phyloP scores from a whole-genome alignment of 2,888 invertebrate genomes.

The Dysmachus trigonus region DNA sequence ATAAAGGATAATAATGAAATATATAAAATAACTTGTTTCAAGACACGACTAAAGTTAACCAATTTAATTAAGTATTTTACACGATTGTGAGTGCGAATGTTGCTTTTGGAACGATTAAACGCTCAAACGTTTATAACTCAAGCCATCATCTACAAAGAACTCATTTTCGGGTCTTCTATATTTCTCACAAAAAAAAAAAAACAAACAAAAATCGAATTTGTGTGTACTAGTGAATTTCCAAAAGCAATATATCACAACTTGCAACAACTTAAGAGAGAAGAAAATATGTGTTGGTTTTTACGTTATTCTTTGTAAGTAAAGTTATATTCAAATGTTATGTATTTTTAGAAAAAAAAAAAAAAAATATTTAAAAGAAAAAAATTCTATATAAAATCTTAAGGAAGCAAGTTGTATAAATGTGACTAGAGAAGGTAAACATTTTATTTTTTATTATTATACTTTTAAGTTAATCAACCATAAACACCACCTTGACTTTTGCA shows the following conservation, averaged over 20 bases:
- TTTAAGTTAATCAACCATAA: background rate
- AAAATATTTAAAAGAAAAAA: background rate
- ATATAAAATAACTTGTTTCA: slow-evolving; percentile 49
- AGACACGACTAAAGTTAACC: slow-evolving; percentile 52
- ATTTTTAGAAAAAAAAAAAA: slow-evolving; percentile 36
- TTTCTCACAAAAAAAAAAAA: background rate
- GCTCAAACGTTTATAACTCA: background rate
- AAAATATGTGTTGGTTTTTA: slow-evolving; percentile 44
- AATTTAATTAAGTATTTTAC: slow-evolving; percentile 46
- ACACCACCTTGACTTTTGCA: slow-evolving; percentile 14
- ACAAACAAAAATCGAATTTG: background rate
- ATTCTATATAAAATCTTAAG: background rate
- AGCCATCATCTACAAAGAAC: background rate
- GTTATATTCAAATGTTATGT: slow-evolving; percentile 40
- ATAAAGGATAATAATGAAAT: slow-evolving; percentile 27
- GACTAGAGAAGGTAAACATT: background rate
- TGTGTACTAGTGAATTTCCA: background rate
- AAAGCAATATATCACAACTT: background rate
- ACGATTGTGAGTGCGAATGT: slow-evolving; percentile 5
- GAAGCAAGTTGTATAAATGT: background rate
- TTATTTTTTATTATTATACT: background rate
- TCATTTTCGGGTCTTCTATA: background rate
- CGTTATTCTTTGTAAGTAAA: slow-evolving; percentile 44
- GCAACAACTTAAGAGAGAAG: slow-evolving; percentile 17
- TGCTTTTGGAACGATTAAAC: slow-evolving; percentile 4